Evolutionary conservation across 53 echinoderm and acorn worm species (phyloP), one percentile per base, ranked within the genome.

Genomic region (Luidia sarsii): DNA sequence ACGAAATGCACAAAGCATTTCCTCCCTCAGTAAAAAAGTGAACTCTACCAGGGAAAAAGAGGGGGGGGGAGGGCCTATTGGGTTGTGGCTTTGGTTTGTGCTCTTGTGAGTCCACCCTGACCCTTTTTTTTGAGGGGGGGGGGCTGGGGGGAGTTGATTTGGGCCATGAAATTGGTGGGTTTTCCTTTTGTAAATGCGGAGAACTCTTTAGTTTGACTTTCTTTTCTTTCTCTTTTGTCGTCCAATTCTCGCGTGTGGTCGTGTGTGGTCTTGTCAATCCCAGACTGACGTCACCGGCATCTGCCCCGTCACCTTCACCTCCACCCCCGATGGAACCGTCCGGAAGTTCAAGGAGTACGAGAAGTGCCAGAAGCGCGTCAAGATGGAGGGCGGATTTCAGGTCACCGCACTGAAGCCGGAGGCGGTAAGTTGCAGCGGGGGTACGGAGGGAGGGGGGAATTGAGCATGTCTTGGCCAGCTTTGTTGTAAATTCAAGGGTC

Each of bases 261-360:
- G 29, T 68, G n/a, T 48, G 28, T 27, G 28, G 64, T 33, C 14
- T 74, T 20, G 13, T 57, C 24, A 31, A 15, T 13, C 45, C 1
- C 73, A 95, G 95, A 89, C 92, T 71, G 86, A 87, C 34, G 95
- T 95, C 9, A 92, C 95, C 18, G 95, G 95, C 28, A 92, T 75
- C 22, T 95, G 95, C 57, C 77, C 87, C 32, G 80, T 83, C 18
- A 45, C 32, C 15, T 52, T 79, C 9, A 1, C 36, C n/a, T 72
- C 67, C 3, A 48, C 57, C 18, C 34, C 38, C 23, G 50, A 54
- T 5, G 49, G 50, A 32, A 23, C 46, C 4, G 36, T 92, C 36
- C 45, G 38, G 2, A 95, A 92, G 80, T 22, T 19, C 10, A 87
- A 95, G 49, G 83, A 95, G 64, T 95, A 87, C 77, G 77, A 64